Base-by-base conservation (phyloP, 2,888 invertebrate species). In the Incurvaria masculella region DNA sequence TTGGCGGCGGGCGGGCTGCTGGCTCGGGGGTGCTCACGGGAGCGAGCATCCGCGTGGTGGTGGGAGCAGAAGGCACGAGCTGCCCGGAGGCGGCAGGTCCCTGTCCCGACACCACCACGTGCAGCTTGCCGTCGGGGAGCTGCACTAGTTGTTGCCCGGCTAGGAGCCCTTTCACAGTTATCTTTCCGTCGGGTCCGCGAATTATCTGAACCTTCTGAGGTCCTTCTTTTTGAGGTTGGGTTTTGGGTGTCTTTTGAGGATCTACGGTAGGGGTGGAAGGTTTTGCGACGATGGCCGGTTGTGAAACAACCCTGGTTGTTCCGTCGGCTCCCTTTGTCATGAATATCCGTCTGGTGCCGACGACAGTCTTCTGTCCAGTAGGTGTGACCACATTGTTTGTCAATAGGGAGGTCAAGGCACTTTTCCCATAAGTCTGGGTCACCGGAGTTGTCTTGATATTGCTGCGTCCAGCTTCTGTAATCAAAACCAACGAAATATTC, bases 131-230 rank as follows among this genome's bases (percentile, higher is more conserved):
- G 67, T 97, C 96, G 0, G 95, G 89, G 83, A 94, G 88, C 65
- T 95, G 92, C 41, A 96, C 87, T 48, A 97, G 75, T 63, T 96
- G 95, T 64, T 97, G 97, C 47, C 95, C 96, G 42, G 94, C 91
- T 68, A 93, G 82, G 8, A 97, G 79, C 1, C 97, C 97, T 51
- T 92, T 86, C 2, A 97, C 95, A 58, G 94, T 92, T 16, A 96
- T 79, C 70, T 94, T 94, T 20, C 96, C 96, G 68, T 94, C 94
- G 0, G 93, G 89, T 0, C 91, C 87, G 55, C 93, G 88, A 60
- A 94, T 86, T 55, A 97, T 93, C 79, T 96, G 95, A 14, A 97
- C 91, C 63, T 90, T 89, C 64, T 93, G 92, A 5, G 76, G 78
- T 5, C 71, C 72, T 2, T 78, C 81, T 53, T 81, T 81, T 39